Percentiles rank a stretch among this genome's conserved stretches.
These are phyloP conservation scores for Tachypleus tridentatus DNA, from an alignment of 1,140 invertebrate species.

Conservation along the genomic window DNA sequence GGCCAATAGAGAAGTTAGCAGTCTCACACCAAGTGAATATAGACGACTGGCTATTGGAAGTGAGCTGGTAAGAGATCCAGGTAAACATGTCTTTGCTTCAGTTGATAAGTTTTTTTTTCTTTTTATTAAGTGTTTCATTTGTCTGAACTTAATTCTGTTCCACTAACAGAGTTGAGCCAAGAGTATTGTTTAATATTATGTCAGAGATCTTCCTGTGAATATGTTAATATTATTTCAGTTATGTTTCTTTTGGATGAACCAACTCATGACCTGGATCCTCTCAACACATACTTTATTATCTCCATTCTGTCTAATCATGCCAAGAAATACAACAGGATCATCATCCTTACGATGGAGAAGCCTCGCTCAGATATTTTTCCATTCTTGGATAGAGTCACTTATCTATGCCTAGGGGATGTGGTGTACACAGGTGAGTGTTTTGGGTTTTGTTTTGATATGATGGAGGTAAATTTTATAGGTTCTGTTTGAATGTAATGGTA, in stretches of 20 bases:
- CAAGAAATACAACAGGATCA: slow-evolving; percentile 75
- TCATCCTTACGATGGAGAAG: slow-evolving; percentile 81
- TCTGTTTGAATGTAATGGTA: no score
- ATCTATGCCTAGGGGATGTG: slow-evolving; percentile 74
- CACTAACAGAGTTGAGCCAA: no score
- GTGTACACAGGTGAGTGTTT: slow-evolving; percentile 59
- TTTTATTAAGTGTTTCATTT: no score
- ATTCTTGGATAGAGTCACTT: slow-evolving; percentile 66
- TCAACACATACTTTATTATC: slow-evolving; percentile 82
- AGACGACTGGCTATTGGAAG: slow-evolving; percentile 70
- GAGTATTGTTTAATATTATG: no score
- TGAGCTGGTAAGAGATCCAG: slow-evolving; percentile 74
- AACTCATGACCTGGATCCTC: slow-evolving; percentile 74
- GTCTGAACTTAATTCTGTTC: no score
- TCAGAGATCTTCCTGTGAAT: no score
- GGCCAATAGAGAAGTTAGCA: slow-evolving; percentile 61
- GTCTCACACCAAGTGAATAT: slow-evolving; percentile 68
- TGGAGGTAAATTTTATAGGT: no score
- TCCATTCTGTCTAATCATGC: slow-evolving; percentile 85
- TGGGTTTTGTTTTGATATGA: no score
- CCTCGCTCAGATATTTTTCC: slow-evolving; percentile 85
- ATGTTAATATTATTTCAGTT: slow-evolving; percentile 29
- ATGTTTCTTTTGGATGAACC: slow-evolving; percentile 78
- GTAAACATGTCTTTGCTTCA: no score
- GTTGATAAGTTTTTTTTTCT: no score